These are phyloP conservation scores for Drosophila parvula DNA, from an alignment of 1,140 invertebrate species.

Conservation along the genomic window DNA sequence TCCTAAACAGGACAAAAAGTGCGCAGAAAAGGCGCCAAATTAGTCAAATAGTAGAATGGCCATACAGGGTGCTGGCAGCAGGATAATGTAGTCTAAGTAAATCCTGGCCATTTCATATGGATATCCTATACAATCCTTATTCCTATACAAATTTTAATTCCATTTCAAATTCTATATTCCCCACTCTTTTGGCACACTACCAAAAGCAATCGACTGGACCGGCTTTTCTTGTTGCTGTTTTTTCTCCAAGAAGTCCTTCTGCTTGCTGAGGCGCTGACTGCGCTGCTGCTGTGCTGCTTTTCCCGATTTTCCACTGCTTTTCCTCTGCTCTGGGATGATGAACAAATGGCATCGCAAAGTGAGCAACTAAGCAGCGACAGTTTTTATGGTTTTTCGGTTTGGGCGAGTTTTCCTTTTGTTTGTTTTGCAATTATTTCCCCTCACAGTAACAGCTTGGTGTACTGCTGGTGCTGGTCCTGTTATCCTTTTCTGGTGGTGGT, in stretches of 20 bases:
- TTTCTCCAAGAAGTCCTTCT: conserved; percentile 10
- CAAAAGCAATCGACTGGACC: conserved; percentile 55
- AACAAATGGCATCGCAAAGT: conserved; percentile 57
- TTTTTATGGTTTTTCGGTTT: conserved; percentile 69
- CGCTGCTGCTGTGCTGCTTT: conserved; percentile 18
- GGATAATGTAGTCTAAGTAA: conserved; percentile 18
- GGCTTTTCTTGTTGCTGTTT: conserved; percentile 6
- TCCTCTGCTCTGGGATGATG: conserved; percentile 46
- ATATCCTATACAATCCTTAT: conserved; percentile 5
- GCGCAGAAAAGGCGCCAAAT: conserved; percentile 55
- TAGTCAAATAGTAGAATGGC: conserved; percentile 49
- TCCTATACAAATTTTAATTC: conserved; percentile 4
- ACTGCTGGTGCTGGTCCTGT: conserved; percentile 21
- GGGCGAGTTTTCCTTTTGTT: conserved; percentile 49
- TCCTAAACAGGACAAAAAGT: conserved; percentile 38
- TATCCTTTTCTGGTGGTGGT: conserved; percentile 46
- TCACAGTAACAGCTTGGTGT: conserved; percentile 43
- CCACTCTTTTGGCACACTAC: conserved; percentile 55
- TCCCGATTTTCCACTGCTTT: conserved; percentile 23
- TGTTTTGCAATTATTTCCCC: conserved; percentile 74
- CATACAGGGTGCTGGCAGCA: conserved; percentile 56
- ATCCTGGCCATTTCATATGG: conserved; percentile 28
- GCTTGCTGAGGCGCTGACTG: conserved; percentile 1
- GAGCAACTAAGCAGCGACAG: conserved; percentile 68
- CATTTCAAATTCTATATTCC: background rate